Evolutionary conservation across 1,140 invertebrate species (phyloP), one percentile per base, ranked within the genome.

Genomic region (Apis laboriosa): DNA sequence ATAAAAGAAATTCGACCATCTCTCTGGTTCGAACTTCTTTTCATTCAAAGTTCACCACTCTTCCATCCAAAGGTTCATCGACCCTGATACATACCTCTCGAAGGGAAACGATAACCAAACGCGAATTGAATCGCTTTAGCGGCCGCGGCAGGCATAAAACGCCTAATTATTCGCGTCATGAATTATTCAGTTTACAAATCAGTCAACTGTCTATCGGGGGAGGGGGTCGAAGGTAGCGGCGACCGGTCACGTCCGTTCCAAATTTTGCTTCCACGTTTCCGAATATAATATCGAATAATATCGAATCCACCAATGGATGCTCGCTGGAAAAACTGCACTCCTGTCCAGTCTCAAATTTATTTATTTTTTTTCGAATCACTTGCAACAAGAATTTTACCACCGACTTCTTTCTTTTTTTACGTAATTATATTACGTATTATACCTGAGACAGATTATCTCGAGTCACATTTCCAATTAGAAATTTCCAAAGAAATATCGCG

Each of bases 101-200:
- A 49, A 74, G 51, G 61, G 71, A 66, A 75, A 72, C 63, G 49
- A 78, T 66, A 56, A 67, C 63, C 78, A 72, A 43, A 43, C 83
- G 34, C 73, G 85, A 80, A 87, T 84, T 84, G 64, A 84, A 61
- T 58, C 73, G 85, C 82, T 73, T 55, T 73, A 80, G 74, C 66
- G 43, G 64, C 61, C 76, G 77, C 68, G 53, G 53, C 73, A 43
- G 61, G 78, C 82, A 85, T 87, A 88, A 90, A 84, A 83, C 72
- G 85, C 70, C 88, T 90, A 88, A 90, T 89, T 89, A 90, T 89
- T 88, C 88, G 79, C 24, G 17, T 66, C 81, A 90, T 90, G 89
- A 89, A 90, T 90, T 84, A 90, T 90, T 90, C 88, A 90, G 58
- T 60, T 81, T 72, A 83, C 86, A 79, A 86, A 78, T 80, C 83